Evolutionary conservation across 1,140 invertebrate species (phyloP), one percentile per base, ranked within the genome.

Genomic region (Chymomyza costata): DNA sequence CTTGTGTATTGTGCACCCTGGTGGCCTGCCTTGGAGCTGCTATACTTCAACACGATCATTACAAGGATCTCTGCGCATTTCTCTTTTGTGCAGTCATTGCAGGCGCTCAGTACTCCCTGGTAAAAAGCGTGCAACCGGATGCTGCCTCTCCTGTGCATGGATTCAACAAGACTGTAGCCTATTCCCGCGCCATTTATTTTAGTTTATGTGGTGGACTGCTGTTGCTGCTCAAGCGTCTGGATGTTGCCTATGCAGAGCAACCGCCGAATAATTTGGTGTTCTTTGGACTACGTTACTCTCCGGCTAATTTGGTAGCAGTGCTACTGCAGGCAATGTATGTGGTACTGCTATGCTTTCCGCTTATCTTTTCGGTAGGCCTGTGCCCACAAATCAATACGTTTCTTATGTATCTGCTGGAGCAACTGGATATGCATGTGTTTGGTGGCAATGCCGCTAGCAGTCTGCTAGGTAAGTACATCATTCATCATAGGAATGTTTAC

Each of bases 81-180:
- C 88, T 98, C 55, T 97, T 99, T 85, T 99, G 97, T 87, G 95
- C 98, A 66, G 94, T 99, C 15, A 96, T 99, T 35, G 97, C 97
- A 7, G 93, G 96, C 6, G 97, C 96, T 84, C 97, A 99, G 85
- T 99, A 99, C 86, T 99, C 97, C 0, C 87, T 99, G 38, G 87
- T 99, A 10, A 99, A 99, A 87, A 98, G 96, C 86, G 98, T 99
- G 2, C 98, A 99, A 82, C 98, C 98, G 1, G 98, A 99, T 87
- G 96, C 97, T 0, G 94, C 97, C 0, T 99, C 97, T 2, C 97
- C 98, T 0, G 97, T 97, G 10, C 97, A 99, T 86, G 97, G 98
- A 1, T 99, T 97, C 83, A 99, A 99, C 86, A 92, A 95, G 65
- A 92, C 99, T 47, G 95, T 99, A 15, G 93, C 96, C 17, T 98